Base-by-base conservation (phyloP, 2,888 invertebrate genomes). In the Cosmia trapezina region DNA sequence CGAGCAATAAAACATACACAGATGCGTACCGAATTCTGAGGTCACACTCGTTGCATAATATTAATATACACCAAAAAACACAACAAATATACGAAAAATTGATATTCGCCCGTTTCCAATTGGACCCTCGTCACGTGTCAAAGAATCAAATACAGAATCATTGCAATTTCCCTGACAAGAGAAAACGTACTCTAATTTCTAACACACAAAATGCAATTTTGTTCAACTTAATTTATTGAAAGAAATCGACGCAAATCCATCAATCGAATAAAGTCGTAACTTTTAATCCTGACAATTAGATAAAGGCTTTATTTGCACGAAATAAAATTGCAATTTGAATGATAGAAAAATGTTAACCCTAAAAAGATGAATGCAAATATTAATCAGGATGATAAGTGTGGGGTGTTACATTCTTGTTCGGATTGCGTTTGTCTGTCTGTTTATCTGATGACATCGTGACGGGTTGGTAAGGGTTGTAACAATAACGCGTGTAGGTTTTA, bases 11-110 rank as follows among this genome's bases (percentile, higher is more conserved):
- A 89, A 84, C 76, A 76, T 59, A 86, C 90, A 91, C 94, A 94
- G 91, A 93, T 94, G 94, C 87, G 94, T 89, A 85, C 83, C 93
- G 78, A 94, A 93, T 93, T 86, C 71, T 79, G 85, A 91, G 90
- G 92, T 92, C 90, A 89, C 88, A 86, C 73, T 87, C 86, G 86
- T 91, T 91, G 90, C 90, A 89, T 91, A 89, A 91, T 91, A 90
- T 92, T 92, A 91, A 91, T 91, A 91, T 56, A 84, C 54, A 78
- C 51, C 68, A 89, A 89, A 88, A 90, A 91, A 91, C 47, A 82
- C 80, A 83, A 85, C 81, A 86, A 90, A 92, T 90, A 89, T 87
- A 84, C 88, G 89, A 90, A 93, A 93, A 92, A 92, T 91, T 91
- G 89, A 91, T 90, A 92, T 89, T 86, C 89, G 87, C 83, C 82